Evolutionary conservation across 1,140 invertebrate species (phyloP).

Genomic region (Bombyx mandarina): DNA sequence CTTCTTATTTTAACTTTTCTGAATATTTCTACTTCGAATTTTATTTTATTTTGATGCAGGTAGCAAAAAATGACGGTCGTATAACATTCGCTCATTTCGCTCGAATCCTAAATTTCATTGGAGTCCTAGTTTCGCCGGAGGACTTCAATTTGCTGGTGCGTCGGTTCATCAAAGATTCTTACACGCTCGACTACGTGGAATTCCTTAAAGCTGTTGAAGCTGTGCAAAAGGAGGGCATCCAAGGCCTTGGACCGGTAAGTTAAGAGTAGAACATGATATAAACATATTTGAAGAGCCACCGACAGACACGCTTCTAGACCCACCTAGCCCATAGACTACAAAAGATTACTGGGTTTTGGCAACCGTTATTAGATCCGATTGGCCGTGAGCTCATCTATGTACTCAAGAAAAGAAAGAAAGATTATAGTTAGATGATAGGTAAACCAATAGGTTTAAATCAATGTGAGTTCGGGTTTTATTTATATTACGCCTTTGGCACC

Average conservation of each 20-base stretch:
- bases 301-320: no score
- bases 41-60: conserved; percentile 48
- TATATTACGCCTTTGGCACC: no score
- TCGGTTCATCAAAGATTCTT: conserved; percentile 78
- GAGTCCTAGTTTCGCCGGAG: conserved; percentile 74
- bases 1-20: no score
- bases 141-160: conserved; percentile 79
- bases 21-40: no score
- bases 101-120: conserved; percentile 77
- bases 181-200: conserved; percentile 80
- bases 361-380: no score
- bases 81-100: conserved; percentile 81
- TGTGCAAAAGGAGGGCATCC: conserved; percentile 72
- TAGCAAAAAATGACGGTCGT: conserved; percentile 78
- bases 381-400: not conserved
- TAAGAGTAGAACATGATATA: not conserved
- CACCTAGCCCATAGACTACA: no score
- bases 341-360: no score
- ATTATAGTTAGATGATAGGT: not conserved
- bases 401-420: not conserved
- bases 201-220: conserved; percentile 73
- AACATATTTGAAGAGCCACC: not conserved
- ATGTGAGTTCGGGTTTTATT: not conserved
- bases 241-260: conserved; percentile 70
- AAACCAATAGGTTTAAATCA: not conserved